A percentile compares a stretch with the other conserved stretches of the same genome.
These are phyloP conservation scores for Chrysotoxum bicinctum DNA, from an alignment of 2,888 invertebrate genomes.

Conservation along the genomic window DNA sequence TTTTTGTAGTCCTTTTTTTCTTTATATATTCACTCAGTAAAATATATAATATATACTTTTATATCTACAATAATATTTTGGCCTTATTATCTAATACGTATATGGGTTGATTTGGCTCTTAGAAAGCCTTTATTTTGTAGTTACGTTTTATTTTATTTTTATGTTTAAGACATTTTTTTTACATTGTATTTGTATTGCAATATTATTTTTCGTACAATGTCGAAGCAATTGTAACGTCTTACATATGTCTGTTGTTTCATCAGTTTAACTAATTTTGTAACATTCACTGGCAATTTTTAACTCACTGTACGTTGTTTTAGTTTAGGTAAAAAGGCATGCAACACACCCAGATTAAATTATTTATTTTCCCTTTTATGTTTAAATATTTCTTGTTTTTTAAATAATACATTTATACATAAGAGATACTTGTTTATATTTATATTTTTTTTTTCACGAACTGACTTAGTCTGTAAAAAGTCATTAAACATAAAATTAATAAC, in stretches of 20 bases:
- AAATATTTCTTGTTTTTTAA: conserved; percentile 50
- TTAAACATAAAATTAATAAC: conserved; percentile 72
- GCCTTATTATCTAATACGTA: conserved; percentile 81
- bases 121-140: conserved; percentile 73
- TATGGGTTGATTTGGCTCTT: conserved; percentile 77
- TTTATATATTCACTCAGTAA: conserved; percentile 71
- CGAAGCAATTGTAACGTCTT: conserved; percentile 43
- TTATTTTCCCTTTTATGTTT: conserved; percentile 38
- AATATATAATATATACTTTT: conserved; percentile 74
- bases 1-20: conserved; percentile 43
- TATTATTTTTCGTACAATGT: conserved; percentile 26
- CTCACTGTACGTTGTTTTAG: conserved; percentile 68
- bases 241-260: conserved; percentile 39
- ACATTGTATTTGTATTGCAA: conserved; percentile 30
- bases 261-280: conserved; percentile 66
- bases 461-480: conserved; percentile 61
- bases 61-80: conserved; percentile 77
- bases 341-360: conserved; percentile 75
- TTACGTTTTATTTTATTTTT: conserved; percentile 22
- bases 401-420: conserved; percentile 71
- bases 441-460: conserved; percentile 57
- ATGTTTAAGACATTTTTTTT: conserved; percentile 30
- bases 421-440: conserved; percentile 31
- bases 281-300: conserved; percentile 69
- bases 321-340: conserved; percentile 76